These are phyloP conservation scores for Pollenia amentaria DNA, from an alignment of 2,888 invertebrate genomes.

Conservation along the genomic window DNA sequence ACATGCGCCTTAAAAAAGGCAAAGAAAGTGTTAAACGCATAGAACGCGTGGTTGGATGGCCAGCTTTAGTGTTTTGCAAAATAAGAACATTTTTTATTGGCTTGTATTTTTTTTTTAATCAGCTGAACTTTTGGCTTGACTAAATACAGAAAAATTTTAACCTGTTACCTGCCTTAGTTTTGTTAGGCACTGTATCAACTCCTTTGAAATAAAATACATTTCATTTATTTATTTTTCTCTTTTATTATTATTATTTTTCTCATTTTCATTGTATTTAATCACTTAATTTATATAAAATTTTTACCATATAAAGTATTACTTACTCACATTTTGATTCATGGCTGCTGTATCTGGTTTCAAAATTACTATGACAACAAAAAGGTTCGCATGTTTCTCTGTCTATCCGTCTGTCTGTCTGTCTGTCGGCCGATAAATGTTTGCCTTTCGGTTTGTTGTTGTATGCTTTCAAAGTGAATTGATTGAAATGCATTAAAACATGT, in stretches of 20 bases:
- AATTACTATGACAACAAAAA: constrained; percentile 13
- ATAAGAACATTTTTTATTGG: too few relatives aligned
- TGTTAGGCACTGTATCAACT: neutral
- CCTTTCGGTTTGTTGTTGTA: constrained; percentile 27
- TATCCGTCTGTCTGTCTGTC: neutral
- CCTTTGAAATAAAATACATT: neutral
- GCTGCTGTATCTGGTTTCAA: constrained; percentile 37
- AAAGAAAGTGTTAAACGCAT: too few relatives aligned
- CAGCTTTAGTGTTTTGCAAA: too few relatives aligned
- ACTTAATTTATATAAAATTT: constrained; percentile 67
- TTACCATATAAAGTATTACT: constrained; percentile 38
- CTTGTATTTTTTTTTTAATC: too few relatives aligned
- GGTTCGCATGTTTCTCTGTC: neutral
- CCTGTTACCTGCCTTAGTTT: too few relatives aligned
- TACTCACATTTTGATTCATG: constrained; percentile 39
- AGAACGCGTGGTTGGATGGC: too few relatives aligned
- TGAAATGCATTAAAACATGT: constrained; percentile 67
- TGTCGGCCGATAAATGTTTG: neutral
- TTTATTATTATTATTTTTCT: neutral
- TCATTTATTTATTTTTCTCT: neutral
- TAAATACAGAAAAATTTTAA: too few relatives aligned
- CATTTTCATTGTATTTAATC: constrained; percentile 59
- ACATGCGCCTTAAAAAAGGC: too few relatives aligned
- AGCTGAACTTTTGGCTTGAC: too few relatives aligned
- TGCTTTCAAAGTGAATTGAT: constrained; percentile 60